Evolutionary conservation across 2,113 vertebrate genomes (phyloP).

Genomic region (Theropithecus gelada): DNA sequence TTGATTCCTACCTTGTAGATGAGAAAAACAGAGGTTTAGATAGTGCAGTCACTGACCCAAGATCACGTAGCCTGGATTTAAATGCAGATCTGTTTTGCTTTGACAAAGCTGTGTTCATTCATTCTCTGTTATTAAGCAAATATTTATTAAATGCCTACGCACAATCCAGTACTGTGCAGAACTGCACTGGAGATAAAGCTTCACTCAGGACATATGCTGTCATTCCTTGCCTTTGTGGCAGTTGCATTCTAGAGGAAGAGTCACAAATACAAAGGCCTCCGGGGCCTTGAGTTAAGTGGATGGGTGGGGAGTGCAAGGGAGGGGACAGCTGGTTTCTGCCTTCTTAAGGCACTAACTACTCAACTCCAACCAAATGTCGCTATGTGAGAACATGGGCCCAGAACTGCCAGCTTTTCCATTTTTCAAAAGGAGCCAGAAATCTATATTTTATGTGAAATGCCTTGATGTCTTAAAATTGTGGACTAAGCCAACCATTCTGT

Average conservation of each 20-base stretch:
- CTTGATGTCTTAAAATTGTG: not conserved
- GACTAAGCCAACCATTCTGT: not conserved
- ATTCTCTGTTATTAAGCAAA: constrained; percentile 45
- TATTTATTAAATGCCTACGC: not conserved
- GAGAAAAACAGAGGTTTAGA: constrained; percentile 22
- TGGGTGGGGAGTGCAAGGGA: not conserved
- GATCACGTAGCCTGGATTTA: not conserved
- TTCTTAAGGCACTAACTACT: not conserved
- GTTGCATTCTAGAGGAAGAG: not conserved
- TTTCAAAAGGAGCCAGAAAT: not conserved
- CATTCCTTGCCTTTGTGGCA: not conserved
- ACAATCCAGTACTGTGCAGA: not conserved
- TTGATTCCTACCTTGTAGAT: not conserved
- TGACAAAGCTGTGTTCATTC: not conserved
- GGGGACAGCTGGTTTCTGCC: not conserved
- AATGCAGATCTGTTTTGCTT: constrained; percentile 25
- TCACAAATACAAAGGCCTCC: not conserved
- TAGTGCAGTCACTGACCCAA: not conserved
- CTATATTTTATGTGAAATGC: not conserved
- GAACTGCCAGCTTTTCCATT: not conserved
- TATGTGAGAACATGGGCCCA: not conserved
- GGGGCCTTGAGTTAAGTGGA: not conserved
- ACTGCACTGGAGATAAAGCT: not conserved
- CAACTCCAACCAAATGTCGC: not conserved
- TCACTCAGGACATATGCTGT: not conserved